Evolutionary conservation across 2,888 invertebrate species (phyloP), one percentile per base, ranked within the genome.

Genomic region (Carpatolechia fugitivella): DNA sequence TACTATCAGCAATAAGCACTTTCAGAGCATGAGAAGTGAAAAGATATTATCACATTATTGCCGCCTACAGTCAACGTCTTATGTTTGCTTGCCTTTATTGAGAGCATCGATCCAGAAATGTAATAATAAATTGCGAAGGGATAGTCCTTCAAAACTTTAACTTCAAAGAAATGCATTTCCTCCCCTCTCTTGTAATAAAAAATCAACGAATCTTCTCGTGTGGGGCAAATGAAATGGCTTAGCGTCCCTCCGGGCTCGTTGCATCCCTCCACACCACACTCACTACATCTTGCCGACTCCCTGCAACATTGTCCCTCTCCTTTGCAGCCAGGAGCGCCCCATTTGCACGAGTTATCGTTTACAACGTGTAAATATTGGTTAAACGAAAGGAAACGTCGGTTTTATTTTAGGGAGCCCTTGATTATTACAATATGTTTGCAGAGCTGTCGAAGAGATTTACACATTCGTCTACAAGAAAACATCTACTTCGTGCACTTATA

Each of bases 361-460:
- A 82, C 80, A 78, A 76, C 74, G 70, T 82, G 83, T 83, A 83
- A 85, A 82, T 82, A 82, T 81, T 80, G 73, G 69, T 72, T 68
- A 64, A 65, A 64, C 55, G 64, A 60, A 67, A 61, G 61, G 58
- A 61, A 64, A 64, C 58, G 60, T 59, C 59, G 57, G 58, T 61
- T 64, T 65, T 66, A 60, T 69, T 66, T 63, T 60, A 52, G 35
- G 59, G 55, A 50, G 55, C 1, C 20, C 38, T 36, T 48, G 20
- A 54, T 53, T 41, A 54, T 54, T 7, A 47, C 54, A 40, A 48
- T 48, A 38, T 48, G 54, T 41, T 48, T 20, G 33, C 20, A 18
- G 35, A 20, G 1, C 7, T 48, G n/a, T 41, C 41, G 20, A 20
- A 2, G 11, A 41, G 6, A 40, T 40, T 40, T 40, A 40, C 18